These are phyloP conservation scores for Zaprionus inermis DNA, from an alignment of 1,140 invertebrate genomes.

Conservation along the genomic window DNA sequence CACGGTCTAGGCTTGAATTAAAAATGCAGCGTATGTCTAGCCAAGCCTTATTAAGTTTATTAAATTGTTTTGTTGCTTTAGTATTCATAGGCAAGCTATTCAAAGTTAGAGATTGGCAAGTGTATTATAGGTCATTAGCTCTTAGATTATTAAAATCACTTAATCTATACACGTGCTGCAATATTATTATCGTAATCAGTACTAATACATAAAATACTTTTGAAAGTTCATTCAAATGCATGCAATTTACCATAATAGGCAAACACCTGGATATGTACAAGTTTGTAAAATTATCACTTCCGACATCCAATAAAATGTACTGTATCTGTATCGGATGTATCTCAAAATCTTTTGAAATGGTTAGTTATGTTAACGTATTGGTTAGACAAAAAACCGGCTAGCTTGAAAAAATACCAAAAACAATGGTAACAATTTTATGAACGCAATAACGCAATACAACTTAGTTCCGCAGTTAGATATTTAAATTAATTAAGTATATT, in stretches of 20 bases:
- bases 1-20: background rate
- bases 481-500: slow-evolving; percentile 60
- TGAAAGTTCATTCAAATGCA: background rate
- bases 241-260: background rate
- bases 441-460: slow-evolving; percentile 49
- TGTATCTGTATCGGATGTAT: background rate
- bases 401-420: slow-evolving; percentile 45
- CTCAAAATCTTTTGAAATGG: background rate
- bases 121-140: too few relatives aligned
- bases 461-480: slow-evolving; percentile 69
- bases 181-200: background rate
- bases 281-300: background rate
- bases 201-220: background rate
- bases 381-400: slow-evolving; percentile 25
- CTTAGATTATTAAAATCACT: background rate
- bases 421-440: slow-evolving; percentile 48
- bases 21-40: background rate
- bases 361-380: slow-evolving; percentile 5
- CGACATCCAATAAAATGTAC: background rate
- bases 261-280: background rate
- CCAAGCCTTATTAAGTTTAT: background rate
- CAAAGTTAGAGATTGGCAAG: background rate
- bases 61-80: background rate
- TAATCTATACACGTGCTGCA: too few relatives aligned
- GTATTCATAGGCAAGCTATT: background rate